Percentiles rank a stretch among this genome's conserved stretches.
Evolutionary conservation across 1,140 invertebrate genomes (phyloP).

Genomic region (Drosophila sechellia): DNA sequence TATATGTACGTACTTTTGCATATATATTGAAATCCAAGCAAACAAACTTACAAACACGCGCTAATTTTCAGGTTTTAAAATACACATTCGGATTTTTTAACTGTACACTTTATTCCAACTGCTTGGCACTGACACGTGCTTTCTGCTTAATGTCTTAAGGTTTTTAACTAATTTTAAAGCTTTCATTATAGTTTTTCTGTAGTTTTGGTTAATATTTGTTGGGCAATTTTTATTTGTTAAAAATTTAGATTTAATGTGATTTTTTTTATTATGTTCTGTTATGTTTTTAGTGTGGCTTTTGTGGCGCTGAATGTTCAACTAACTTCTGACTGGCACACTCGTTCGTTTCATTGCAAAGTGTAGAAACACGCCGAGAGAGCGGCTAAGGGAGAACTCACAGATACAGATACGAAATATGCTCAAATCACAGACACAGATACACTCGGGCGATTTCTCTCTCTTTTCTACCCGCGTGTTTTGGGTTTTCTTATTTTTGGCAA

Average conservation of each 20-base stretch:
- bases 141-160: conserved; percentile 4
- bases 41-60: conserved; percentile 46
- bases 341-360: conserved; percentile 48
- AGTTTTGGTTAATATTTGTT: background rate
- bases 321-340: conserved; percentile 51
- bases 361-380: conserved; percentile 51
- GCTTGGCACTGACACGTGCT: conserved; percentile 47
- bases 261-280: conserved; percentile 6
- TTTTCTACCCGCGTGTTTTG: conserved; percentile 52
- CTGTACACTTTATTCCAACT: conserved; percentile 25
- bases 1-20: conserved; percentile 1
- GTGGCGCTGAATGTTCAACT: conserved; percentile 48
- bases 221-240: conserved; percentile 6
- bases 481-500: conserved; percentile 73
- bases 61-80: conserved; percentile 39
- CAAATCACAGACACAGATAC: conserved; percentile 7
- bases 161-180: conserved; percentile 8
- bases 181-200: conserved; percentile 18
- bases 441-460: conserved; percentile 12
- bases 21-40: conserved; percentile 9
- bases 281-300: conserved; percentile 44
- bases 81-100: conserved; percentile 11
- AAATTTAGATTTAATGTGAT: background rate
- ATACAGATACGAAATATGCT: conserved; percentile 30
- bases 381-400: conserved; percentile 60